Base-by-base conservation (phyloP, 2,888 invertebrate species). In the Torymus tubicola region DNA sequence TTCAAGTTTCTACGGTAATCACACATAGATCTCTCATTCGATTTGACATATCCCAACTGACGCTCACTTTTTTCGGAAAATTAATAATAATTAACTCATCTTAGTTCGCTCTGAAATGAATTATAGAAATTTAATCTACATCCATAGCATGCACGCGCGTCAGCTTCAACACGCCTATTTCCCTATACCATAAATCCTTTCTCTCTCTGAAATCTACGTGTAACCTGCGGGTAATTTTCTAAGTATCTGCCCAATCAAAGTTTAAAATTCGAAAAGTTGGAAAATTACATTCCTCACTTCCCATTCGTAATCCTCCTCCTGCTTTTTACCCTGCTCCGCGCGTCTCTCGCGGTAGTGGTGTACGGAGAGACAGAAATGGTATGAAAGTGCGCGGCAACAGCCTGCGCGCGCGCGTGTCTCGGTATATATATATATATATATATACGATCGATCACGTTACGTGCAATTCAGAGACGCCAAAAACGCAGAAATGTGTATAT, bases 361-460 rank as follows among this genome's bases (percentile, higher is more conserved):
- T 42, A 42, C 8, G 42, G 42, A 42, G 53, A 65, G 8, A 31
- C 21, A 42, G 53, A 42, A 69, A 63, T 24, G 50, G 53, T 53
- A n/a, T n/a, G 31, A 63, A 53, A 69, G 69, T 69, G 77, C 81
- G 81, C 1, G 1, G 2, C 1, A 21, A 2, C 21, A 21, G 21
- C 1, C 21, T 21, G 21, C 21, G 21, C 21, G 21, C 21, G 21
- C 21, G 21, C 21, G 21, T 2, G 21, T 2, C 79, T 81, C 80
- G 81, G 81, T 21, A 21, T 21, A n/a, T n/a, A n/a, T n/a, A n/a
- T n/a, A n/a, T n/a, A n/a, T n/a, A n/a, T n/a, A n/a, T n/a, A n/a
- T n/a, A 8, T 42, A 42, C 42, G 82, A 84, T 84, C 84, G 83
- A 83, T 84, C 83, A 81, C 70, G 81, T 80, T 42, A 42, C 82